Base-by-base conservation (phyloP, 2,888 invertebrate genomes). In the Trypoxylon attenuatum region DNA sequence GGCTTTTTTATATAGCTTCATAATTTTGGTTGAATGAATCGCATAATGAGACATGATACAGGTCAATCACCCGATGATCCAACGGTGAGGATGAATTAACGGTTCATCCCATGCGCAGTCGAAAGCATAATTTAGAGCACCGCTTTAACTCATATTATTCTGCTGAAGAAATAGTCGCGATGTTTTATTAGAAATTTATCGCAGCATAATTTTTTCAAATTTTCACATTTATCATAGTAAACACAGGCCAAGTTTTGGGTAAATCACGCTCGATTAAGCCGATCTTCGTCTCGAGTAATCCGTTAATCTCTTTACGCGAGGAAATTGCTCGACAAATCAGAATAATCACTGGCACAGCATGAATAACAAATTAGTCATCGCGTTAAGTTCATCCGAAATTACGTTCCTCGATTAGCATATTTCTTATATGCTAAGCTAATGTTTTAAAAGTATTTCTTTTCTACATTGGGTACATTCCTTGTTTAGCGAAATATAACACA, bases 261-360 rank as follows among this genome's bases (percentile, higher is more conserved):
- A 4, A 15, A 39, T 33, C 10, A 25, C n/a, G 4, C 39, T 53
- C 23, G 27, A 2, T 39, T 38, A 54, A 47, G 8, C 15, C 13
- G 49, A 43, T 62, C 53, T 52, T 25, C 46, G 63, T 75, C 56
- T 23, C 19, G 13, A 0, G 21, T n/a, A 41, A 25, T 6, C 50
- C 57, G 52, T 74, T 63, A 46, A 55, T n/a, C n/a, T n/a, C n/a
- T n/a, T n/a, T n/a, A 27, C 27, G 27, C 27, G 27, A 27, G 42
- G 33, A 23, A 43, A 22, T 19, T 23, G 33, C 33, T n/a, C 33
- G 33, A 10, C n/a, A 33, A 33, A 33, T 33, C 33, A 10, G 33
- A 33, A 33, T 33, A 33, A 33, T 33, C 33, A 13, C 8, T n/a
- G n/a, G n/a, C n/a, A n/a, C n/a, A n/a, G n/a, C n/a, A n/a, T n/a